phyloP scores from a whole-genome alignment of 2,113 vertebrate genomes.

The Megalops atlanticus region DNA sequence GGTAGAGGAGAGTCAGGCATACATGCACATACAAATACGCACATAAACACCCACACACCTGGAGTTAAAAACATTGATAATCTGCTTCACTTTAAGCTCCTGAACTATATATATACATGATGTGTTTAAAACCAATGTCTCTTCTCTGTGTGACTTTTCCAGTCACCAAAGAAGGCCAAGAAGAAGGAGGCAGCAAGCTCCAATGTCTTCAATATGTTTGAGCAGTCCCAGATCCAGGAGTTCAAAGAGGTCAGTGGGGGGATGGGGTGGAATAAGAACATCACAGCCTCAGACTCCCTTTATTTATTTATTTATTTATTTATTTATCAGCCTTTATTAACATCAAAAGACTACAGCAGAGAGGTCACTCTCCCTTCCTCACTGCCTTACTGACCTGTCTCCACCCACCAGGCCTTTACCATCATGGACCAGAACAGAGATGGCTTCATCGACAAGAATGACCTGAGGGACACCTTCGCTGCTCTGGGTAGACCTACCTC shows the following conservation, averaged over 20 bases:
- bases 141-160: slow-evolving; percentile 12
- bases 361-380: neutral
- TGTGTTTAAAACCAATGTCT: neutral
- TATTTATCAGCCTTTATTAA: too few species aligned
- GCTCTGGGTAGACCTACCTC: slow-evolving; percentile 69
- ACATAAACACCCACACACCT: too few species aligned
- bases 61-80: too few species aligned
- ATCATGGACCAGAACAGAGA: slow-evolving; percentile 95
- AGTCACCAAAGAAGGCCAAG: slow-evolving; percentile 86
- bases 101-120: too few species aligned
- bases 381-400: neutral
- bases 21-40: too few species aligned
- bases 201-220: slow-evolving; percentile 91
- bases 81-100: too few species aligned
- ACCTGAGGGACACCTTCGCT: slow-evolving; percentile 81
- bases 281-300: too few species aligned
- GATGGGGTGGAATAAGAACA: neutral
- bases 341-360: neutral
- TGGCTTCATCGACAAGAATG: slow-evolving; percentile 86
- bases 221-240: slow-evolving; percentile 91
- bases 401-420: slow-evolving; percentile 79
- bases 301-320: too few species aligned
- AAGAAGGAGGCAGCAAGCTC: slow-evolving; percentile 79
- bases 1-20: too few species aligned
- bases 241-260: slow-evolving; percentile 81